phyloP scores from a whole-genome alignment of 2,797 vertebrate species.

The Acanthis flammea region DNA sequence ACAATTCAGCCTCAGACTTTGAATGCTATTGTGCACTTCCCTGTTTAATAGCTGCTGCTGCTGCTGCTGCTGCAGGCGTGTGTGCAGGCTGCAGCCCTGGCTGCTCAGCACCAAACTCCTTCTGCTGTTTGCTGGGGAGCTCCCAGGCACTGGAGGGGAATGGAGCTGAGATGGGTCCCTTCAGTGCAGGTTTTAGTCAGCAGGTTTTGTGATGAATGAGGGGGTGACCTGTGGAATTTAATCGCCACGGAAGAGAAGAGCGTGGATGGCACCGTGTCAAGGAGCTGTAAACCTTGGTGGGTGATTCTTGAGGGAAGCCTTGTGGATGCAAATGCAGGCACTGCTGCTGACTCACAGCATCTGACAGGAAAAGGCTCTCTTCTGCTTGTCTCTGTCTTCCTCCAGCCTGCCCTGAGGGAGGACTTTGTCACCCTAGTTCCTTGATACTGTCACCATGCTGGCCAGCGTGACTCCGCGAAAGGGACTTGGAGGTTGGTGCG shows the following conservation, averaged over 20 bases:
- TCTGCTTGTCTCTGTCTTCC: constrained; percentile 3
- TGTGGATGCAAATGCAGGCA: not conserved
- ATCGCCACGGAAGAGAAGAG: not conserved
- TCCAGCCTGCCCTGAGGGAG: not conserved
- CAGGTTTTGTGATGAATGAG: not conserved
- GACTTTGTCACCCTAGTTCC: not conserved
- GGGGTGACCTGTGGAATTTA: not conserved
- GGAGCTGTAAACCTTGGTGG: not conserved
- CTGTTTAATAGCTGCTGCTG: not conserved
- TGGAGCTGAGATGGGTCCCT: not conserved
- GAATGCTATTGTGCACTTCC: not conserved
- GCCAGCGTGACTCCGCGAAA: not conserved
- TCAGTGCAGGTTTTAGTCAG: not conserved
- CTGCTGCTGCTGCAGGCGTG: not conserved
- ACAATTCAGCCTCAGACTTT: not conserved
- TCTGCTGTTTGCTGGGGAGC: not conserved
- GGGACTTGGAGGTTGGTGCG: not conserved
- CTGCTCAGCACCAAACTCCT: not conserved
- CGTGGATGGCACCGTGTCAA: fast-evolving
- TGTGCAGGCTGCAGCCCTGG: not conserved
- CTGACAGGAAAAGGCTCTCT: not conserved
- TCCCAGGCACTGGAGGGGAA: not conserved
- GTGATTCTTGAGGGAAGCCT: not conserved
- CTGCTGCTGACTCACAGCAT: not conserved
- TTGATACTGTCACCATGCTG: not conserved